Evolutionary conservation across 2,797 vertebrate species (phyloP), one percentile per base, ranked within the genome.

Genomic region (Brachyalestes nurse): DNA sequence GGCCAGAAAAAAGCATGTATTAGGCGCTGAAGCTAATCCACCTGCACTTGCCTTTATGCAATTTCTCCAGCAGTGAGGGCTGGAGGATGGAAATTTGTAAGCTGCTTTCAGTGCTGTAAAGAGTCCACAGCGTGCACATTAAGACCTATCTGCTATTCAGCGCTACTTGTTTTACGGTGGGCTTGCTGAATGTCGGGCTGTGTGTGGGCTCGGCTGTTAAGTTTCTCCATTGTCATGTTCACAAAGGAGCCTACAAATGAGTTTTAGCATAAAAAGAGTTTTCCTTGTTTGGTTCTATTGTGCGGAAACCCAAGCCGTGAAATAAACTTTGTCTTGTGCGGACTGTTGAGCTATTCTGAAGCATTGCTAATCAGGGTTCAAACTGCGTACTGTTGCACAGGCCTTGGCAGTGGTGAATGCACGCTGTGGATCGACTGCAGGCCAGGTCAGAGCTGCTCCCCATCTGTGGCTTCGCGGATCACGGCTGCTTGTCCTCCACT

Each of bases 401-500:
- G 70, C 28, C 28, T 21, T 72, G 71, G 70, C 17, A 2, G 4
- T 72, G 51, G 53, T 57, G 49, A 34, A 34, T 34, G 16, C 5
- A 25, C 28, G 5, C 16, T 38, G 14, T 55, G 49, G 25, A 34
- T 19, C 13, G 23, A 72, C 25, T 9, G 25, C 70, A 72, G 71
- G 53, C 51, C 53, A 58, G 51, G 51, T 58, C 53, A n/a, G 9
- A 8, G 28, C 66, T 47, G 42, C 47, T 69, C 42, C 66, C 66
- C 66, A 70, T 70, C 69, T 53, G 72, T 65, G 58, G 28, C 65
- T 81, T 53, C 2, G 19, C 58, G 23, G 47, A 81, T 42, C 34
- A 25, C 4, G n/a, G 66, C 66, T 60, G 38, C 67, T 62, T 55
- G 47, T 72, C 57, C 34, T 60, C 25, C 58, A 45, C 66, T 79